Conservation (phyloP, 2,797 vertebrate genomes). For the Kryptopterus vitreolus region DNA sequence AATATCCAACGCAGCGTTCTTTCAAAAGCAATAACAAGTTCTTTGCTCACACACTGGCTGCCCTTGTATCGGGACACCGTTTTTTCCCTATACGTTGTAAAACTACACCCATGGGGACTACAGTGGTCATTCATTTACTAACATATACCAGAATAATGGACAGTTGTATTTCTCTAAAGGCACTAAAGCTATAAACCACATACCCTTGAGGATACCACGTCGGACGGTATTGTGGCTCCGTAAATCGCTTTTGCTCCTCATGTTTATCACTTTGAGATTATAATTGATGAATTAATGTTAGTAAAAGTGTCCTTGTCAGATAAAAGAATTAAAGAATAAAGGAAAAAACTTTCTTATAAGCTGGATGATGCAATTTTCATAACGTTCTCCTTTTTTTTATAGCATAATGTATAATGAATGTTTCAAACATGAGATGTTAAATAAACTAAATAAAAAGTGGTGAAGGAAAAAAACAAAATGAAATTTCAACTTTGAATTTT, state of each 20-base stretch:
- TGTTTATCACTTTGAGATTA: neutral
- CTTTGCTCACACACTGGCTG: neutral
- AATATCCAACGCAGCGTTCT: slow-evolving; percentile 35
- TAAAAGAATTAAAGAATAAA: neutral
- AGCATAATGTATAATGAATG: too few relatives aligned
- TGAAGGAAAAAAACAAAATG: neutral
- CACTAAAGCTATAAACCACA: neutral
- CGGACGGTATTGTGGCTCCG: neutral
- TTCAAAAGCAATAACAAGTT: slow-evolving; percentile 35
- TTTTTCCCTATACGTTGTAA: neutral
- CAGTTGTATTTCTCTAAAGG: neutral
- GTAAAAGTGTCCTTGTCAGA: neutral
- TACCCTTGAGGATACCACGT: neutral
- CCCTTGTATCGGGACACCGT: neutral
- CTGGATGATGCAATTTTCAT: neutral
- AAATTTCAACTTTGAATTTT: too few relatives aligned
- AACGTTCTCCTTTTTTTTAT: too few relatives aligned
- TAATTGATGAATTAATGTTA: too few relatives aligned
- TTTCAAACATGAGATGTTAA: neutral
- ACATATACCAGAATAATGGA: neutral
- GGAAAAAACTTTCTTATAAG: neutral
- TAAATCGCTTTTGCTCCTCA: neutral
- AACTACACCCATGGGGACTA: neutral
- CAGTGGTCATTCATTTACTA: neutral
- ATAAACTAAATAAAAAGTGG: neutral